Conservation (phyloP, 2,113 vertebrate species). For the Colistium nudipinnis region DNA sequence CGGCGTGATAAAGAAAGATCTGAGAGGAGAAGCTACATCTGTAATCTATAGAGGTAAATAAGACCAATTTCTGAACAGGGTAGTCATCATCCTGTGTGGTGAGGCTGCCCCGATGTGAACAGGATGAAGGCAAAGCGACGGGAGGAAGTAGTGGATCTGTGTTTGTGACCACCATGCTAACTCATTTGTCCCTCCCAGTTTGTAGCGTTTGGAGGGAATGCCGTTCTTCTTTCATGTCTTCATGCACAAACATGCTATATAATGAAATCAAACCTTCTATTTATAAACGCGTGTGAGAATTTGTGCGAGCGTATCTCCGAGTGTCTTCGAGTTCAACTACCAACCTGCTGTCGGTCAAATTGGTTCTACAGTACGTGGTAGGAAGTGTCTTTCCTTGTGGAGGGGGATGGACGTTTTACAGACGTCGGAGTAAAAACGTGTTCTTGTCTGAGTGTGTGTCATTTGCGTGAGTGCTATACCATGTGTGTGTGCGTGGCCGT, state of each 20-base stretch:
- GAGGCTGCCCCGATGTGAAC: slow-evolving; percentile 33
- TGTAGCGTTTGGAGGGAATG: slow-evolving; percentile 29
- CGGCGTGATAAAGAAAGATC: not conserved
- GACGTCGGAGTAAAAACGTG: slow-evolving; percentile 6
- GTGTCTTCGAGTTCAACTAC: not conserved
- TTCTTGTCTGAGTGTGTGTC: slow-evolving; percentile 17
- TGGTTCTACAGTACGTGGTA: slow-evolving; percentile 11
- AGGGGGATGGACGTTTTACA: slow-evolving; percentile 2
- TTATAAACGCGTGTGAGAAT: slow-evolving; percentile 48
- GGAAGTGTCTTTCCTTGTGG: slow-evolving; percentile 13
- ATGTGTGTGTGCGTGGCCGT: slow-evolving; percentile 39
- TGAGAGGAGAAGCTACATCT: slow-evolving; percentile 41
- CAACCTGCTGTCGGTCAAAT: slow-evolving; percentile 35
- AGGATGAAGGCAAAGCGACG: slow-evolving; percentile 47
- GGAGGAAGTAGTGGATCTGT: slow-evolving; percentile 56
- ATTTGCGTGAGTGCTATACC: not conserved
- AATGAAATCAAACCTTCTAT: slow-evolving; percentile 62
- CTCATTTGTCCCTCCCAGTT: slow-evolving; percentile 61
- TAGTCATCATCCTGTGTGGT: slow-evolving; percentile 56
- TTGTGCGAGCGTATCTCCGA: slow-evolving; percentile 21
- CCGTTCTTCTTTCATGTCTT: slow-evolving; percentile 51
- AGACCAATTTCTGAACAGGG: slow-evolving; percentile 27
- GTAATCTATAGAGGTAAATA: slow-evolving; percentile 33
- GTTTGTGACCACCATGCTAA: slow-evolving; percentile 63
- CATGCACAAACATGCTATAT: slow-evolving; percentile 32